Evolutionary conservation across 2,113 vertebrate genomes (phyloP).

Genomic region (Rhabdornis inornatus): DNA sequence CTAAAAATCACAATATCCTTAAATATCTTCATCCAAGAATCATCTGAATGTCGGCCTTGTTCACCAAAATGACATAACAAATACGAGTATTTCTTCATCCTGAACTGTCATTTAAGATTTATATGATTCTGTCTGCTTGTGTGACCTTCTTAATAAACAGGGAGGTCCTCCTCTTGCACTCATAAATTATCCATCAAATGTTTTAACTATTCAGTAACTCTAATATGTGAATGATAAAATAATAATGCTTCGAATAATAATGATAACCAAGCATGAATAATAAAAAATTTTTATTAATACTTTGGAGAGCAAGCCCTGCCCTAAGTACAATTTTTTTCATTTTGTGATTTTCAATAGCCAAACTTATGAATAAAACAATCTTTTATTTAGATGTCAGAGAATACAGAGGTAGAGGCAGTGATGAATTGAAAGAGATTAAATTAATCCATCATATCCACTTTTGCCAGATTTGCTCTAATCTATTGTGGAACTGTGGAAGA

Average conservation of each 20-base stretch:
- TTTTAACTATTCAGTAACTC: slow-evolving; percentile 15
- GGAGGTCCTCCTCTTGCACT: not conserved
- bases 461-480: not conserved
- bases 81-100: not conserved
- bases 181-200: not conserved
- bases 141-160: not conserved
- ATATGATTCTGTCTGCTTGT: not conserved
- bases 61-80: not conserved
- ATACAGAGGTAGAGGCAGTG: not conserved
- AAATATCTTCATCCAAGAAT: not conserved
- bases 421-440: not conserved
- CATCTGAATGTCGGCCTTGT: not conserved
- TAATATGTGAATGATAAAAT: slow-evolving; percentile 12
- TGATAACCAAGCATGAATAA: not conserved
- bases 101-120: slow-evolving; percentile 3
- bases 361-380: not conserved
- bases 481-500: not conserved
- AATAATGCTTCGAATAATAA: slow-evolving; percentile 28
- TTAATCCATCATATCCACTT: not conserved
- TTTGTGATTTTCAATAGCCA: not conserved
- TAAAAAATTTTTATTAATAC: not conserved
- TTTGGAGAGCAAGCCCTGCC: not conserved
- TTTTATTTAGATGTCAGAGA: not conserved
- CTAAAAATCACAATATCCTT: not conserved
- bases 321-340: not conserved